phyloP scores from a whole-genome alignment of 2,113 vertebrate species.

The Rostratula benghalensis region DNA sequence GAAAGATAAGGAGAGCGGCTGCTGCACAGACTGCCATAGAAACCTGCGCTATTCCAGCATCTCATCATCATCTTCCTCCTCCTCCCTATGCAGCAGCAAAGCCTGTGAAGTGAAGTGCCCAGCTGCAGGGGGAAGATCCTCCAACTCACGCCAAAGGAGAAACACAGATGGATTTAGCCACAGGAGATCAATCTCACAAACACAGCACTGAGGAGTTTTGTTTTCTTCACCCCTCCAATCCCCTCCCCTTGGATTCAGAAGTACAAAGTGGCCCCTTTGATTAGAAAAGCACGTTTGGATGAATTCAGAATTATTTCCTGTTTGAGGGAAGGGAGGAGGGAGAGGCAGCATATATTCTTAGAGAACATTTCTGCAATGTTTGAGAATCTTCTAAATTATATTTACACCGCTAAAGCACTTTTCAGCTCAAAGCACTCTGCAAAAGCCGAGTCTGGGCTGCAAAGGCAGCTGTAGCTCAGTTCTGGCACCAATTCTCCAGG shows the following conservation, averaged over 20 bases:
- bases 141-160: neutral
- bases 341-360: neutral
- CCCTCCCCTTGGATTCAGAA: constrained; percentile 7
- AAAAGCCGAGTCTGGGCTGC: neutral
- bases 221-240: neutral
- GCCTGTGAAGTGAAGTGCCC: neutral
- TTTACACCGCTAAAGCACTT: neutral
- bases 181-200: neutral
- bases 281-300: constrained; percentile 53
- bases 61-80: neutral
- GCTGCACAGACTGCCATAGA: constrained; percentile 7
- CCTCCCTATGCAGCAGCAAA: neutral
- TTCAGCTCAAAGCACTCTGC: neutral
- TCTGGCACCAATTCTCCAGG: neutral
- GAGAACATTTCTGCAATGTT: neutral
- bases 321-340: neutral
- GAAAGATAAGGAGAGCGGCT: constrained; percentile 25
- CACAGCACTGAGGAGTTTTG: neutral
- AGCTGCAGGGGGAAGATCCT: constrained; percentile 21
- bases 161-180: constrained; percentile 34
- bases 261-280: constrained; percentile 45
- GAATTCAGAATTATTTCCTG: constrained; percentile 21
- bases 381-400: constrained; percentile 23
- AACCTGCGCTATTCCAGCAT: constrained; percentile 12
- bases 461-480: neutral